These are phyloP conservation scores for Hydrozoanthus gracilis DNA, from an alignment of 92 coral and sea anemone genomes.

Conservation along the genomic window DNA sequence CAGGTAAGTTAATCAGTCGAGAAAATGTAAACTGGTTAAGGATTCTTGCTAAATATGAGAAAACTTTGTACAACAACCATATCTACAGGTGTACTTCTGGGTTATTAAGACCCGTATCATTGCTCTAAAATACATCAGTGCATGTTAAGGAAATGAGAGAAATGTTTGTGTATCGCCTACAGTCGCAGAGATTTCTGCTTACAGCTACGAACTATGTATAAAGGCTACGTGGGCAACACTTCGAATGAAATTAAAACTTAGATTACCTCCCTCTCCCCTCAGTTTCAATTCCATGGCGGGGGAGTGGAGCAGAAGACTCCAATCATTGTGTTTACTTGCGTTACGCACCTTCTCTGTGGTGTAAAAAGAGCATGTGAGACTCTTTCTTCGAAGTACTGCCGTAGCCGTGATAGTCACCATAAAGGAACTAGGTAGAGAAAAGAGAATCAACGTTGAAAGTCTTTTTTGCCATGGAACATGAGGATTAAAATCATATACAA, in stretches of 20 bases:
- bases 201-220: too few species aligned
- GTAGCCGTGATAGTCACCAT: slow-evolving; percentile 86
- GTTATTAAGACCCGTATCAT: too few species aligned
- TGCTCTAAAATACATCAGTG: too few species aligned
- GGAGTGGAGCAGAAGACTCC: not conserved
- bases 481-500: too few species aligned
- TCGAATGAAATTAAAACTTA: not conserved
- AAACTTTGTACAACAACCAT: too few species aligned
- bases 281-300: not conserved
- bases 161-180: too few species aligned
- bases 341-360: slow-evolving; percentile 82
- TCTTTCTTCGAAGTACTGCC: slow-evolving; percentile 87
- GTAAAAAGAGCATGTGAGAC: slow-evolving; percentile 95
- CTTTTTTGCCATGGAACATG: too few species aligned
- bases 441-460: not conserved
- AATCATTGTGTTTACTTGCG: not conserved
- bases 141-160: too few species aligned
- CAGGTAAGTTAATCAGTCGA: not conserved
- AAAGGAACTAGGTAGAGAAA: slow-evolving; percentile 70
- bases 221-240: not conserved
- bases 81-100: too few species aligned
- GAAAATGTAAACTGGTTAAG: not conserved
- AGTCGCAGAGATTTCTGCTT: too few species aligned
- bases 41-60: not conserved
- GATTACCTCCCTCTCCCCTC: not conserved